Evolutionary conservation across 30 jellyfish, hydroid and myxozoan species (phyloP).

Genomic region (Aurelia sp.): DNA sequence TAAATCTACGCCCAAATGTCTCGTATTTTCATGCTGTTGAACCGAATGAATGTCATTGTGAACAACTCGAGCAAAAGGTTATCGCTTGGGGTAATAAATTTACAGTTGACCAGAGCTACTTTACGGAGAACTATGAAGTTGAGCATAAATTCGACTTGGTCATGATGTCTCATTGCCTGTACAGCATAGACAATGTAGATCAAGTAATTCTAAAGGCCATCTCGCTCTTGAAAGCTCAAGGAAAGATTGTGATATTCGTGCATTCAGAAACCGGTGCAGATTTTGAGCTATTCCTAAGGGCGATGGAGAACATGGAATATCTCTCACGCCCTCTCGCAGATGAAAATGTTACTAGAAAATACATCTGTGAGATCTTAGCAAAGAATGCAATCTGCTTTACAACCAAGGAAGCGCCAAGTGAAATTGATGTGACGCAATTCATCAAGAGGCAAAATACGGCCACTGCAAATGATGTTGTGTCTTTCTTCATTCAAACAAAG

Average conservation of each 20-base stretch:
- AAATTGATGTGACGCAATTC: neutral
- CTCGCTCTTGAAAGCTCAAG: slow-evolving; percentile 24
- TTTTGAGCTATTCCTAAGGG: slow-evolving; percentile 6
- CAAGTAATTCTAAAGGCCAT: slow-evolving; percentile 18
- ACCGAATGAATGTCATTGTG: neutral
- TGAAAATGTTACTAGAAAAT: no score
- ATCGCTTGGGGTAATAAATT: slow-evolving; percentile 27
- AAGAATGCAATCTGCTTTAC: neutral
- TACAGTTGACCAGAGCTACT: slow-evolving; percentile 10
- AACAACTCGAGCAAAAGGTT: slow-evolving; percentile 12
- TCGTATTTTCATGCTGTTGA: no score
- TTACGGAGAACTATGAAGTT: neutral
- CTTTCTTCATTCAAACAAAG: no score
- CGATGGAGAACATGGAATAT: slow-evolving; percentile 8
- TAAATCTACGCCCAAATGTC: slow-evolving; percentile 8
- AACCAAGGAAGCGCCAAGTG: neutral
- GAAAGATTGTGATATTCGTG: no score
- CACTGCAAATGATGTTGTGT: no score
- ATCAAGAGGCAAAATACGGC: no score
- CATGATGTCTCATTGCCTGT: neutral
- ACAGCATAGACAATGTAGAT: slow-evolving; percentile 24
- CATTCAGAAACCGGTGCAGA: slow-evolving; percentile 2
- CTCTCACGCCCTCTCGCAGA: slow-evolving; percentile 17
- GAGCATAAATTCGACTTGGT: no score
- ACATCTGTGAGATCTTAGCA: neutral